Evolutionary conservation across 2,113 vertebrate genomes (phyloP), one percentile per base, ranked within the genome.

Genomic region (Cygnus atratus): DNA sequence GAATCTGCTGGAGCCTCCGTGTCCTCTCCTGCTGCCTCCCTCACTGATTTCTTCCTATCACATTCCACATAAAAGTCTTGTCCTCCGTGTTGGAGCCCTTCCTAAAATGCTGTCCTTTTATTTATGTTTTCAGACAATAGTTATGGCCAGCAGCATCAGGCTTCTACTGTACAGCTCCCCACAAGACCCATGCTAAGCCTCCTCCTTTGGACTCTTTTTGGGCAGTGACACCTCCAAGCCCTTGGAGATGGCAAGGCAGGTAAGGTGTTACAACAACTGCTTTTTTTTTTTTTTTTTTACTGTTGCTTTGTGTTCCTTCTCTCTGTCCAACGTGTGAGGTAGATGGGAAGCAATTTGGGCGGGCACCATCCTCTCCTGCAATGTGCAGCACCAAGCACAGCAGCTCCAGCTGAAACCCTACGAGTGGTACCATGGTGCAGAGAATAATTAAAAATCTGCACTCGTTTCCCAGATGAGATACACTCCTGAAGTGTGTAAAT

Each of bases 401-500:
- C 73, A 35, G 80, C 86, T 75, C 66, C 0, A 1, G 9, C 80
- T 19, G 2, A 71, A 96, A 88, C 61, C 57, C 72, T 37, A 73
- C 0, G 4, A 73, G 86, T 82, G 80, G 77, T 84, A 43, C 66
- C 0, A 3, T 5, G 29, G 71, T 79, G 77, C 73, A 55, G 95
- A 84, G 93, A 96, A 92, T 95, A 93, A 96, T 93, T 94, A 94
- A 88, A 92, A 96, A 96, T 84, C 92, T 88, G 48, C 1, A 13
- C 76, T 91, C 6, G 1, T 82, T 88, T 88, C 88, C 83, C 90
- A 94, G 84, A 90, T 93, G 95, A 92, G 84, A 93, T 92, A 68
- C 66, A 63, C 83, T 96, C 84, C 76, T 96, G 88, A 88, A 95
- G 94, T 84, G 92, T 95, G 95, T 95, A 95, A 96, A 97, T 96